phyloP scores from a whole-genome alignment of 1,140 invertebrate genomes.

The Trialeurodes vaporariorum region DNA sequence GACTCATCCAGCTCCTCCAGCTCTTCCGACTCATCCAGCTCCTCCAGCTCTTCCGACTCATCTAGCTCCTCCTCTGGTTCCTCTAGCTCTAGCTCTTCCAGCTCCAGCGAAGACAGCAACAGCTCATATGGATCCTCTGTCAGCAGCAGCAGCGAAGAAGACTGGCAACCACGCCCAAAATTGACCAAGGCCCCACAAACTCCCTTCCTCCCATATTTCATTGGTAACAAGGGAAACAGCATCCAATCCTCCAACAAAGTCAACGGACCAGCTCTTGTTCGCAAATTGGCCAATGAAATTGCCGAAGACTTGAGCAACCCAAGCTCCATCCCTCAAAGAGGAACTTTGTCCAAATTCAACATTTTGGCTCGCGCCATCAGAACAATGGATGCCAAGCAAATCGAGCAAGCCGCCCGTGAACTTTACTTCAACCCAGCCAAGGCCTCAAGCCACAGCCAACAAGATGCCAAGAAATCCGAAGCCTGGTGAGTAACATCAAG shows the following conservation, averaged over 20 bases:
- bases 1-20: not conserved
- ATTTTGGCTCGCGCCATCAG: constrained; percentile 42
- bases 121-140: not conserved
- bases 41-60: too few relatives aligned
- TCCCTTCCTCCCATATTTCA: constrained; percentile 38
- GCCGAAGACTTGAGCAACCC: constrained; percentile 43
- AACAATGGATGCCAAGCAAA: constrained; percentile 44
- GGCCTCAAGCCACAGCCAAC: constrained; percentile 18
- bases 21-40: too few relatives aligned
- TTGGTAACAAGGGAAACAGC: constrained; percentile 39
- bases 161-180: constrained; percentile 34
- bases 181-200: constrained; percentile 35
- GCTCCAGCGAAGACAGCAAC: not conserved
- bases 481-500: constrained; percentile 16
- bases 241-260: constrained; percentile 31
- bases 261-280: constrained; percentile 31
- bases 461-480: constrained; percentile 11
- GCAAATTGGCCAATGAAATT: constrained; percentile 41
- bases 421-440: constrained; percentile 33
- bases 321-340: constrained; percentile 38
- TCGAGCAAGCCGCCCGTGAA: constrained; percentile 34
- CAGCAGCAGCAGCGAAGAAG: constrained; percentile 26
- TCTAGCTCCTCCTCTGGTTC: too few relatives aligned
- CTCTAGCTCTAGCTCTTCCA: constrained; percentile 3
- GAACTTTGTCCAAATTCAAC: constrained; percentile 47